phyloP scores from a whole-genome alignment of 1,140 invertebrate genomes.

The Hypsibius dujardini region DNA sequence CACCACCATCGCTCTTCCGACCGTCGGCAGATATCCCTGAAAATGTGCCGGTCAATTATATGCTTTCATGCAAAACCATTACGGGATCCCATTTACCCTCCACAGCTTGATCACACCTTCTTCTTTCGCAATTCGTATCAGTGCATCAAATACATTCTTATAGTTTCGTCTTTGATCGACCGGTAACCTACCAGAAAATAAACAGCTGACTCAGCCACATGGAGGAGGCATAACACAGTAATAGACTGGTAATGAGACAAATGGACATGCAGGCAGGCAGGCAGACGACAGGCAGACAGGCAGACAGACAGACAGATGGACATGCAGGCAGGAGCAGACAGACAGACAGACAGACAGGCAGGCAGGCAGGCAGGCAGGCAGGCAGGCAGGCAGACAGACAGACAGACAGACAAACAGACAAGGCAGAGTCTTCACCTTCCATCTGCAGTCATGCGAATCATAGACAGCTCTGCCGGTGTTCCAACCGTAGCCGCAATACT shows the following conservation, averaged over 20 bases:
- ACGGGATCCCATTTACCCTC: conserved; percentile 47
- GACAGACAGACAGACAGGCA: too few relatives aligned
- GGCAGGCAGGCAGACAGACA: too few relatives aligned
- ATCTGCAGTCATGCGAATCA: conserved; percentile 92
- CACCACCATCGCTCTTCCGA: conserved; percentile 64
- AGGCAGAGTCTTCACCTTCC: conserved; percentile 41
- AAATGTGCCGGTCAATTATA: conserved; percentile 19
- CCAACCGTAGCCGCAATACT: conserved; percentile 71
- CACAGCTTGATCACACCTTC: conserved; percentile 75
- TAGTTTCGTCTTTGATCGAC: conserved; percentile 60
- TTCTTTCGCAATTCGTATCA: conserved; percentile 65
- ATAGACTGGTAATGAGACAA: neutral
- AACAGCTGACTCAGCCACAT: neutral
- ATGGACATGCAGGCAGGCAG: too few relatives aligned
- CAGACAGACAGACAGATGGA: too few relatives aligned
- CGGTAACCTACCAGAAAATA: neutral
- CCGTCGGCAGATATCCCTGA: conserved; percentile 40
- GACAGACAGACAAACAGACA: neutral
- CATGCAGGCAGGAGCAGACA: too few relatives aligned
- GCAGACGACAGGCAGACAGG: too few relatives aligned
- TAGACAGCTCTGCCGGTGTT: conserved; percentile 78
- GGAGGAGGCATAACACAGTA: neutral
- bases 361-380: too few relatives aligned
- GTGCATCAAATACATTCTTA: conserved; percentile 73
- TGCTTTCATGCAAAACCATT: neutral